Base-by-base conservation (phyloP, 2,888 invertebrate genomes). In the Apamea sordens region DNA sequence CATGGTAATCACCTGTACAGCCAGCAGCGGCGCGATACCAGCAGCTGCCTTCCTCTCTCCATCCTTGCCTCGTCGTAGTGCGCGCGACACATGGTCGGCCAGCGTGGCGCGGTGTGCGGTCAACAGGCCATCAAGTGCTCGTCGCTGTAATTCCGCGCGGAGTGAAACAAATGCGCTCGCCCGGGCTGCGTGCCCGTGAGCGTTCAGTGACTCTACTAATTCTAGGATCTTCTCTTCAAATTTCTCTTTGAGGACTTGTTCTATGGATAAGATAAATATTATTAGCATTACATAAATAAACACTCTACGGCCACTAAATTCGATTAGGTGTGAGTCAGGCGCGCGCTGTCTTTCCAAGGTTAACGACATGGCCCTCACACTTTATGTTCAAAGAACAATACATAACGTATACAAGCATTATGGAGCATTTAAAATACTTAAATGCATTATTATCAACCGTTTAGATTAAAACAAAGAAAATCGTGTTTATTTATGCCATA, bases 201-300 rank as follows among this genome's bases (percentile, higher is more conserved):
- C 98, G 32, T 98, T 97, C 64, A 99, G 97, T 36, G 98, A 13
- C 92, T 99, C 99, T 73, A 99, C 97, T 1, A 98, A 97, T 92
- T 99, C 99, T 44, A 98, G 97, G 41, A 99, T 97, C 93, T 99
- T 99, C 90, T 99, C 99, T 94, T 99, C 99, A 86, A 98, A 98
- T 83, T 97, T 97, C 89, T 97, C 97, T 86, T 97, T 97, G 50
- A 93, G 90, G 64, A 97, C 97, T 76, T 95, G 94, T 72, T 98
- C 98, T 94, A 91, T n/a, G 86, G 24, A 63, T 64, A 47, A 21
- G 11, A 36, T 0, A 11, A 50, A 47, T 44, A 18, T 36, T 8
- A 70, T 69, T 36, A 47, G 47, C 15, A n/a, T n/a, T n/a, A n/a
- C n/a, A n/a, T n/a, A 41, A 41, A 41, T 41, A 41, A 41, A 41